Base-by-base conservation (phyloP, 2,113 vertebrate species). In the Tachycineta bicolor region DNA sequence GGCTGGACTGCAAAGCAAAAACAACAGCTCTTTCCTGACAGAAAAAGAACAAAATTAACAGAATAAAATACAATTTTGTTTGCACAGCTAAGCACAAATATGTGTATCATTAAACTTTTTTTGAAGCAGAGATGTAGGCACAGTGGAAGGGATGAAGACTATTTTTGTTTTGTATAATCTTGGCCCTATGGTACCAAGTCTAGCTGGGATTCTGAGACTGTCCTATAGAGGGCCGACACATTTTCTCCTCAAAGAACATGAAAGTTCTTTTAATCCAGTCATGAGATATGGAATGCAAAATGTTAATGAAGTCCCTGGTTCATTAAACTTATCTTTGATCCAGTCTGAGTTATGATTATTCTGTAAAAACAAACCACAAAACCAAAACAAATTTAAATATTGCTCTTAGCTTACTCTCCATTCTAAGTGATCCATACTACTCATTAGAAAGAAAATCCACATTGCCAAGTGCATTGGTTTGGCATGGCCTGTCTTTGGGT, bases 281-380 rank as follows among this genome's bases (percentile, higher is more conserved):
- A 24, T 52, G 34, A 87, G 39, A 96, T 67, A 74, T 9, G 22
- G 71, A 94, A 90, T 59, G 60, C 22, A 76, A 95, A 95, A 93
- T 90, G 39, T 67, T 95, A 70, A 80, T 77, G 33, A 86, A 85
- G 39, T 78, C 87, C 44, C 64, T 90, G 22, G 55, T 86, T 94
- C 76, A 81, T 93, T 90, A 93, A 88, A 81, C 7, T 79, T 91
- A 75, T 85, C 62, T 96, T 94, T 95, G 85, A 93, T 93, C 43
- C 33, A 58, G 41, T 60, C 37, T 87, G 65, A 89, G 65, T 76
- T 89, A 71, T 29, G 52, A 90, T 88, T 90, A 80, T 70, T 86
- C 55, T 67, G 25, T 77, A 83, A 88, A 31, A 90, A 74, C 55
- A 85, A 90, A 34, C 5, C 34, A 59, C 31, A 70, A 67, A 93